Evolutionary conservation across 1,140 invertebrate genomes (phyloP).

Genomic region (Chironomus striatipennis): DNA sequence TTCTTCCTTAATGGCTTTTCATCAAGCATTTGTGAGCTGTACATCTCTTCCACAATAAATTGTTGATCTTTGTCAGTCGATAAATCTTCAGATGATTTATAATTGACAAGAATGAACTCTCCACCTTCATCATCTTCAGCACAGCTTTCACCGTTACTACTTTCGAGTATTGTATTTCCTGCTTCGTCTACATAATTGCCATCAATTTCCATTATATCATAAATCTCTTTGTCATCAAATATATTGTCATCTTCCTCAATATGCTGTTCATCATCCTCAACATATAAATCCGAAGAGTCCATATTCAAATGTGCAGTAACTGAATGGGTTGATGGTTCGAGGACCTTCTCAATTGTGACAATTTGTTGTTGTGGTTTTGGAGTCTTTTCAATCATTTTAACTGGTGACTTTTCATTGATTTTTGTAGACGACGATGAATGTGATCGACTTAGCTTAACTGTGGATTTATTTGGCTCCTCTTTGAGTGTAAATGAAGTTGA

Average conservation of each 20-base stretch:
- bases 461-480: background rate
- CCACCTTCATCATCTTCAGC: background rate
- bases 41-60: constrained; percentile 5
- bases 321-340: background rate
- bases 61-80: background rate
- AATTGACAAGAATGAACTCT: constrained; percentile 3
- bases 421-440: background rate
- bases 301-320: background rate
- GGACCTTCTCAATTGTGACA: background rate
- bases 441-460: background rate
- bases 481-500: background rate
- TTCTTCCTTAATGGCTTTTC: background rate
- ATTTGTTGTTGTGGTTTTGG: no score
- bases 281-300: background rate
- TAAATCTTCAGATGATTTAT: background rate
- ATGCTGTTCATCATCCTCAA: constrained; percentile 1
- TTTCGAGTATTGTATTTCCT: background rate
- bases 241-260: background rate
- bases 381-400: no score
- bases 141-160: background rate
- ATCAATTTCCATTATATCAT: constrained; percentile 19
- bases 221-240: background rate
- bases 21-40: background rate
- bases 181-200: background rate
- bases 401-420: no score